A percentile compares a stretch with the other conserved stretches of the same genome.
These are phyloP conservation scores for Sciurus carolinensis DNA, from an alignment of 2,797 vertebrate genomes.

Conservation along the genomic window DNA sequence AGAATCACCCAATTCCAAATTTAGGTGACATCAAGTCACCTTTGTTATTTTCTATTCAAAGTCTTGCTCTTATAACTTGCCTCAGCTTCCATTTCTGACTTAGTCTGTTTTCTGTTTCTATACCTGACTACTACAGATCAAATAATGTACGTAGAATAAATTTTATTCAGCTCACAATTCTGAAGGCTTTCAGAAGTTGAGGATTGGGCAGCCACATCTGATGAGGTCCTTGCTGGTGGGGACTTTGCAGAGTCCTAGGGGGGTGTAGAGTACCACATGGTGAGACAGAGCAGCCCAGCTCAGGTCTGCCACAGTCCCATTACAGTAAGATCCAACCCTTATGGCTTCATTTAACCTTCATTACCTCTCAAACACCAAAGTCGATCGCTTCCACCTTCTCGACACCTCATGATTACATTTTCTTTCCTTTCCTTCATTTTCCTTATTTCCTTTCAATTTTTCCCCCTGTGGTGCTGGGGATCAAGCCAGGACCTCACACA, in stretches of 20 bases:
- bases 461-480: no score
- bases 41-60: not conserved
- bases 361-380: not conserved
- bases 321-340: not conserved
- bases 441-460: no score
- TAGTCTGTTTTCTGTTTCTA: not conserved
- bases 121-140: no score
- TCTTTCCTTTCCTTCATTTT: not conserved
- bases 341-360: not conserved
- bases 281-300: not conserved
- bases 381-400: not conserved
- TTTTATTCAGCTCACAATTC: not conserved
- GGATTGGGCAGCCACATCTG: not conserved
- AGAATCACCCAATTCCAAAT: constrained; percentile 7
- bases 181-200: not conserved
- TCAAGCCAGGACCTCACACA: no score
- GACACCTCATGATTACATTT: not conserved
- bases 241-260: not conserved
- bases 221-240: not conserved
- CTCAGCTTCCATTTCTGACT: not conserved
- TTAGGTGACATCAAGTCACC: not conserved
- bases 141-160: not conserved
- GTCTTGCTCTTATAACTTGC: not conserved
- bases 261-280: not conserved
- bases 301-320: not conserved